Evolutionary conservation across 2,888 invertebrate genomes (phyloP).

Genomic region (Halictus ligatus): DNA sequence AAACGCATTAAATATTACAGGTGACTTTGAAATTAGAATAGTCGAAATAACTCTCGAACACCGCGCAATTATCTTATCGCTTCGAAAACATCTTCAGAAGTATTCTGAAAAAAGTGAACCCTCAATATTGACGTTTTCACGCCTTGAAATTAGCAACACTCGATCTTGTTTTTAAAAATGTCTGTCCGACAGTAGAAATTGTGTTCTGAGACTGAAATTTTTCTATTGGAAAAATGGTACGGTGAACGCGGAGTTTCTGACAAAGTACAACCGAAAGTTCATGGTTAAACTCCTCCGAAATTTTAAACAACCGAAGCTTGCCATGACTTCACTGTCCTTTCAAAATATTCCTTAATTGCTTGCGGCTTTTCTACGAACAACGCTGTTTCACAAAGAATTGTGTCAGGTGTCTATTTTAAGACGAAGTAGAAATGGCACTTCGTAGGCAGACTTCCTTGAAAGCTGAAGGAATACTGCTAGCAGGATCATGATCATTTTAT

Average conservation of each 20-base stretch:
- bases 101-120: neutral
- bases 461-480: neutral
- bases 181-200: neutral
- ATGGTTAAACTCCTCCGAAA: neutral
- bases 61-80: conserved; percentile 7
- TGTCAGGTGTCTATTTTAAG: neutral
- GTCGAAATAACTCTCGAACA: neutral
- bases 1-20: neutral
- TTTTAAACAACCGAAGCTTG: neutral
- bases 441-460: neutral
- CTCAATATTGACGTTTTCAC: neutral
- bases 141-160: neutral
- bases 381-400: neutral
- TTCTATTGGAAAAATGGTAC: neutral
- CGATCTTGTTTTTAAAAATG: neutral
- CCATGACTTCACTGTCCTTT: neutral
- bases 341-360: neutral
- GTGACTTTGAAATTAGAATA: neutral
- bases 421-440: conserved; percentile 3
- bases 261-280: neutral
- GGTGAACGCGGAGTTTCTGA: neutral
- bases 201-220: neutral
- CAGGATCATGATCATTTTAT: neutral
- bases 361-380: conserved; percentile 9
- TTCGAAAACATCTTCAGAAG: neutral